Conservation (phyloP, 2,888 invertebrate genomes). For the Oscheius onirici region DNA sequence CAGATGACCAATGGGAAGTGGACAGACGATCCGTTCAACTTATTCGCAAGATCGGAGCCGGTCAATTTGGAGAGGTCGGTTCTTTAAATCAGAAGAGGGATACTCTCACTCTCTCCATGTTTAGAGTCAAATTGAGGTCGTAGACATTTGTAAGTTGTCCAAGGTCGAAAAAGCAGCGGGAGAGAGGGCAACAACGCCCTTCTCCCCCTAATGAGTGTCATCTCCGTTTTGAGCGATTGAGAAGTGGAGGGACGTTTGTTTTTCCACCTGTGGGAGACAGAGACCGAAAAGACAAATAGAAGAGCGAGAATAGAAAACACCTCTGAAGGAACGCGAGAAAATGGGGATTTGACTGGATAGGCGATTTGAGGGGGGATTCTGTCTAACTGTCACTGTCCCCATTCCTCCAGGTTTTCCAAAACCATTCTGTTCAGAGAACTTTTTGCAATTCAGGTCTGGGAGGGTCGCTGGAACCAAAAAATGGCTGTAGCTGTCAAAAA, state of each 20-base stretch:
- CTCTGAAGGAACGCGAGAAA: neutral
- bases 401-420: no score
- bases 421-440: no score
- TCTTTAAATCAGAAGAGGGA: no score
- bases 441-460: conserved; percentile 84
- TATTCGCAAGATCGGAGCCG: conserved; percentile 94
- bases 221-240: neutral
- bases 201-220: conserved; percentile 7
- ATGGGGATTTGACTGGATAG: no score
- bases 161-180: conserved; percentile 24
- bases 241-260: conserved; percentile 11
- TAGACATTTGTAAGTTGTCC: conserved; percentile 30
- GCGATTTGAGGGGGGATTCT: no score
- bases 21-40: conserved; percentile 89
- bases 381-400: neutral
- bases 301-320: conserved; percentile 1
- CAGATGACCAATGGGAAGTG: conserved; percentile 84
- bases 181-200: neutral
- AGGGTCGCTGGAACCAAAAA: conserved; percentile 98
- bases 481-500: conserved; percentile 96
- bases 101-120: neutral
- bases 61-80: conserved; percentile 90
- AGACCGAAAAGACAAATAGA: conserved; percentile 17
- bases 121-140: conserved; percentile 28
- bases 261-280: conserved; percentile 15